These are phyloP conservation scores for Thalassaphorura encarpata DNA, from an alignment of 1,140 invertebrate species.

Conservation along the genomic window DNA sequence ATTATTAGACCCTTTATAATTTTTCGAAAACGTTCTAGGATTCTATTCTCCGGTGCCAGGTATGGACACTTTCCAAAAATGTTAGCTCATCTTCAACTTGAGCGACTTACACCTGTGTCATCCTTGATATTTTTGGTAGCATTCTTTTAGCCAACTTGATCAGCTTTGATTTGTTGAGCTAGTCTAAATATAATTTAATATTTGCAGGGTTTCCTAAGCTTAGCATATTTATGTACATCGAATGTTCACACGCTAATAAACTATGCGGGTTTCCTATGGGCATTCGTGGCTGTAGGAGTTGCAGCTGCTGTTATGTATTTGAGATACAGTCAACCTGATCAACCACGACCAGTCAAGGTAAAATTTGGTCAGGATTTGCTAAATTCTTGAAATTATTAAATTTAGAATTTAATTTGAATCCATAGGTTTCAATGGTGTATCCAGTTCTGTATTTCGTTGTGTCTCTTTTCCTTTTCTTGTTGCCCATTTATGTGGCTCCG, in stretches of 20 bases:
- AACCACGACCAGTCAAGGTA: conserved; percentile 59
- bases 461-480: too few relatives aligned
- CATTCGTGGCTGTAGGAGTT: conserved; percentile 74
- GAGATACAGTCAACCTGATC: conserved; percentile 60
- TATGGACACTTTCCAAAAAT: conserved; percentile 78
- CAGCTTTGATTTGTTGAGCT: too few relatives aligned
- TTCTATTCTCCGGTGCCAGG: conserved; percentile 85
- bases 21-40: conserved; percentile 37
- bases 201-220: conserved; percentile 50
- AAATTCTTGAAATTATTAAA: too few relatives aligned
- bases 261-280: conserved; percentile 85
- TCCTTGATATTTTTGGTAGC: conserved; percentile 81
- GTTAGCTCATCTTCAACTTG: conserved; percentile 75
- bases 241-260: conserved; percentile 89
- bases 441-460: too few relatives aligned
- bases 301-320: conserved; percentile 76
- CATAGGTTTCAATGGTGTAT: too few relatives aligned
- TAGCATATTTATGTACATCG: conserved; percentile 70
- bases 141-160: too few relatives aligned
- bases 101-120: conserved; percentile 72
- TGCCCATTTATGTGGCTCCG: too few relatives aligned
- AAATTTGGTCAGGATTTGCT: too few relatives aligned
- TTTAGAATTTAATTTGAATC: too few relatives aligned
- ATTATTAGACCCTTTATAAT: too few relatives aligned
- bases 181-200: background rate